A percentile compares a stretch with the other conserved stretches of the same genome.
These are phyloP conservation scores for Taurulus bubalis DNA, from an alignment of 2,113 vertebrate species.

Conservation along the genomic window DNA sequence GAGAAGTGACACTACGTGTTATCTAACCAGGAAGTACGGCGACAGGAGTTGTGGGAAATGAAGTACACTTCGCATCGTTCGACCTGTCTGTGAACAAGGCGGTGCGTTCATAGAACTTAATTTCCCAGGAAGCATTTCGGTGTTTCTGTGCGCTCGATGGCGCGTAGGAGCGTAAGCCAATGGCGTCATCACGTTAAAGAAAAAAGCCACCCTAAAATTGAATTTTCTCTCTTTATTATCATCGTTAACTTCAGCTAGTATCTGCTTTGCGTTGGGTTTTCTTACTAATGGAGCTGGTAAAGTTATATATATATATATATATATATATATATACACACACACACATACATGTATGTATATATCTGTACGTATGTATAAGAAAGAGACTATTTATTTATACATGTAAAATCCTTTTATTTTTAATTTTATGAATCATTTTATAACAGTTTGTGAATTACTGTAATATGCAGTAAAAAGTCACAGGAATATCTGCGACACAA, in stretches of 20 bases:
- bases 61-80: not conserved
- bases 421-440: too few relatives aligned
- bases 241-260: not conserved
- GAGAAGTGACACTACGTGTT: constrained; percentile 9
- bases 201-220: not conserved
- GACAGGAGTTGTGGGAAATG: constrained; percentile 42
- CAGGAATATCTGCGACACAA: too few relatives aligned
- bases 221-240: not conserved
- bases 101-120: constrained; percentile 9
- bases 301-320: not conserved
- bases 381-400: too few relatives aligned
- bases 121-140: constrained; percentile 17
- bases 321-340: too few relatives aligned
- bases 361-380: too few relatives aligned
- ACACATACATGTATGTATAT: too few relatives aligned
- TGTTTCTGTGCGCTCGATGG: not conserved
- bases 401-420: too few relatives aligned
- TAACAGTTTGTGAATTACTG: too few relatives aligned
- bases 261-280: not conserved
- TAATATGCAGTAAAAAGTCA: too few relatives aligned
- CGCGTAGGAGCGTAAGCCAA: not conserved
- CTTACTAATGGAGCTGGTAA: not conserved
- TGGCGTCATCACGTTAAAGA: not conserved
- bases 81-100: fast-evolving
- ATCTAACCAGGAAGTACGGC: not conserved